Conservation (phyloP, 2,113 vertebrate species). For the Cynoglossus semilaevis region DNA sequence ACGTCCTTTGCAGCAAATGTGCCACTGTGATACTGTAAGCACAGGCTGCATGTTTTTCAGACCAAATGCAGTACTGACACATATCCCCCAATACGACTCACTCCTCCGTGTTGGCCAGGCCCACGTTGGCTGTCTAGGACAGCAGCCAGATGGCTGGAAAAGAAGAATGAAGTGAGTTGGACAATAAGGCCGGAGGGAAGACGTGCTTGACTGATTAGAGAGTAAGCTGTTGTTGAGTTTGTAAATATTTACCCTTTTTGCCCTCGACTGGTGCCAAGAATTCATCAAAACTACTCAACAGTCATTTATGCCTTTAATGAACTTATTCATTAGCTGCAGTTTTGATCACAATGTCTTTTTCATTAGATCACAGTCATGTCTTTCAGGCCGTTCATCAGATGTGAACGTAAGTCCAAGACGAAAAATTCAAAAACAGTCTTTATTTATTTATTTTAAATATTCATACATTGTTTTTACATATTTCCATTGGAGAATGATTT, state of each 20-base stretch:
- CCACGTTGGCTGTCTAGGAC: slow-evolving; percentile 43
- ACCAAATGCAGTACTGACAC: too few relatives aligned
- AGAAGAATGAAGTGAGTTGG: slow-evolving; percentile 7
- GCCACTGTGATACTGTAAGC: slow-evolving; percentile 22
- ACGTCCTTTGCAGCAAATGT: too few relatives aligned
- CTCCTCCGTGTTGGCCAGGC: slow-evolving; percentile 30
- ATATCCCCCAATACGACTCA: not conserved
- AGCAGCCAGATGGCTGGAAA: slow-evolving; percentile 38
- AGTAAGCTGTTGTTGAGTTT: slow-evolving; percentile 2
- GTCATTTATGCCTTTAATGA: not conserved
- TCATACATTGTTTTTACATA: too few relatives aligned
- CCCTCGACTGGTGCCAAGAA: not conserved
- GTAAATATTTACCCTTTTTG: slow-evolving; percentile 2
- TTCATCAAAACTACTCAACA: not conserved
- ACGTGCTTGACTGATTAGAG: slow-evolving; percentile 19
- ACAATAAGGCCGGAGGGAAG: slow-evolving; percentile 1
- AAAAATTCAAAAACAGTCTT: too few relatives aligned
- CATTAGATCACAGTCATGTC: slow-evolving; percentile 1
- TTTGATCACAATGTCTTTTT: slow-evolving; percentile 26
- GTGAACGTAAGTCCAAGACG: too few relatives aligned
- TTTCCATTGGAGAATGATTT: too few relatives aligned
- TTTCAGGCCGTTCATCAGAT: slow-evolving; percentile 12
- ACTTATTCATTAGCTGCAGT: slow-evolving; percentile 5
- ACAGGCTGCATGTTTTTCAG: too few relatives aligned
- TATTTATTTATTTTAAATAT: too few relatives aligned